Evolutionary conservation across 2,888 invertebrate species (phyloP).

Genomic region (Amblyjoppa fuscipennis): DNA sequence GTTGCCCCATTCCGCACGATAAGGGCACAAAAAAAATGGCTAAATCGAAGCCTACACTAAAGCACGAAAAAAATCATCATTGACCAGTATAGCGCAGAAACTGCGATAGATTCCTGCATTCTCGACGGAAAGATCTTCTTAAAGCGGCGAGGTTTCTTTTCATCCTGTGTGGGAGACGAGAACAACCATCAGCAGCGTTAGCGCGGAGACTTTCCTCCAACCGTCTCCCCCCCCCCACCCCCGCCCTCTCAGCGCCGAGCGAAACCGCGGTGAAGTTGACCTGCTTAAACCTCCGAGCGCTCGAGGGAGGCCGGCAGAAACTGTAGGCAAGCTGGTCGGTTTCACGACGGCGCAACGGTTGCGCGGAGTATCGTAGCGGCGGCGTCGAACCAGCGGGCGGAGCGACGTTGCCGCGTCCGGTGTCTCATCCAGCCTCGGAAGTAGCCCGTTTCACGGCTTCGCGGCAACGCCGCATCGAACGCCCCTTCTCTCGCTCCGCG

Average conservation of each 20-base stretch:
- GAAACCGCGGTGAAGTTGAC: slow-evolving; percentile 48
- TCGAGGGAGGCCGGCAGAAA: slow-evolving; percentile 68
- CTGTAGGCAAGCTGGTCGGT: slow-evolving; percentile 60
- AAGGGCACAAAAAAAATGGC: background rate
- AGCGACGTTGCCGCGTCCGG: slow-evolving; percentile 69
- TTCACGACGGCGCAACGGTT: slow-evolving; percentile 30
- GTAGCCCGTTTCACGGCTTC: slow-evolving; percentile 55
- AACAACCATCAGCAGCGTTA: slow-evolving; percentile 4
- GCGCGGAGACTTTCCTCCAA: slow-evolving; percentile 25
- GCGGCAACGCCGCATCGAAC: slow-evolving; percentile 72
- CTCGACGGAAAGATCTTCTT: slow-evolving; percentile 48
- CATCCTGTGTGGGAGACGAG: slow-evolving; percentile 64
- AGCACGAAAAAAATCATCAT: background rate
- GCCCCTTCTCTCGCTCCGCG: slow-evolving; percentile 60
- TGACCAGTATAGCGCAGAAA: background rate
- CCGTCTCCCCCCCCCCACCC: slow-evolving; percentile 24
- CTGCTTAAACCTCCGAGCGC: slow-evolving; percentile 51
- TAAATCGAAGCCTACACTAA: background rate
- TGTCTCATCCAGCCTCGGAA: slow-evolving; percentile 68
- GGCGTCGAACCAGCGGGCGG: slow-evolving; percentile 7
- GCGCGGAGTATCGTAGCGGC: background rate
- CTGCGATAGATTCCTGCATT: slow-evolving; percentile 5
- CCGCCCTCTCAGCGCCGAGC: background rate
- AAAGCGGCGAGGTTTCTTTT: slow-evolving; percentile 45
- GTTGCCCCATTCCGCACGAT: background rate